These are phyloP conservation scores for Orchesella cincta DNA, from an alignment of 1,140 invertebrate genomes.

Conservation along the genomic window DNA sequence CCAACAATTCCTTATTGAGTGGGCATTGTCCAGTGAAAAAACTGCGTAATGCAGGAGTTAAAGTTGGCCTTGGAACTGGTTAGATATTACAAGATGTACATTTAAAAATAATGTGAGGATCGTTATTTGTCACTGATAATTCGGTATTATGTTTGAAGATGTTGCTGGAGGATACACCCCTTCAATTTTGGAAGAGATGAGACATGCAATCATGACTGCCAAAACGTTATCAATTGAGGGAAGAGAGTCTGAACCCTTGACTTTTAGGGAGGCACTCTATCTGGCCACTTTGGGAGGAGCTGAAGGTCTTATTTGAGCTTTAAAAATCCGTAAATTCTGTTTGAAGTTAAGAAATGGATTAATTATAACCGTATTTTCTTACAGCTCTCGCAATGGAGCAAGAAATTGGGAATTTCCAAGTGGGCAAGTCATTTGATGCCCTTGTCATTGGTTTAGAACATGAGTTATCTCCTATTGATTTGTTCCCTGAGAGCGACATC, in stretches of 20 bases:
- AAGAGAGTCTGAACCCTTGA: slow-evolving; percentile 60
- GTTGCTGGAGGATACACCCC: slow-evolving; percentile 76
- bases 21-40: slow-evolving; percentile 77
- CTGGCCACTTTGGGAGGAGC: slow-evolving; percentile 84
- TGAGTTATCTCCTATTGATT: slow-evolving; percentile 56
- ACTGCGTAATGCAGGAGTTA: slow-evolving; percentile 66
- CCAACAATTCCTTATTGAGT: slow-evolving; percentile 79
- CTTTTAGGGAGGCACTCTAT: slow-evolving; percentile 76
- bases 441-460: slow-evolving; percentile 62
- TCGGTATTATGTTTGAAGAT: slow-evolving; percentile 62
- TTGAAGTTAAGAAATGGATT: slow-evolving; percentile 31
- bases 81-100: slow-evolving; percentile 40
- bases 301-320: slow-evolving; percentile 62
- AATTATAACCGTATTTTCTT: slow-evolving; percentile 50
- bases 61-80: slow-evolving; percentile 84
- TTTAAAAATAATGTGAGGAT: not conserved
- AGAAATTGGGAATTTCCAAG: slow-evolving; percentile 74
- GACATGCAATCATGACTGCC: slow-evolving; percentile 71
- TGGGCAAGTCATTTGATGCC: slow-evolving; percentile 84
- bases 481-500: slow-evolving; percentile 58
- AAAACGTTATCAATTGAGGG: slow-evolving; percentile 61
- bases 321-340: slow-evolving; percentile 34
- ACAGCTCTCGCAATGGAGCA: slow-evolving; percentile 73
- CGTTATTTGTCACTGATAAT: slow-evolving; percentile 28
- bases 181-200: slow-evolving; percentile 75